Evolutionary conservation across 2,113 vertebrate species (phyloP).

Genomic region (Engystomops pustulosus): DNA sequence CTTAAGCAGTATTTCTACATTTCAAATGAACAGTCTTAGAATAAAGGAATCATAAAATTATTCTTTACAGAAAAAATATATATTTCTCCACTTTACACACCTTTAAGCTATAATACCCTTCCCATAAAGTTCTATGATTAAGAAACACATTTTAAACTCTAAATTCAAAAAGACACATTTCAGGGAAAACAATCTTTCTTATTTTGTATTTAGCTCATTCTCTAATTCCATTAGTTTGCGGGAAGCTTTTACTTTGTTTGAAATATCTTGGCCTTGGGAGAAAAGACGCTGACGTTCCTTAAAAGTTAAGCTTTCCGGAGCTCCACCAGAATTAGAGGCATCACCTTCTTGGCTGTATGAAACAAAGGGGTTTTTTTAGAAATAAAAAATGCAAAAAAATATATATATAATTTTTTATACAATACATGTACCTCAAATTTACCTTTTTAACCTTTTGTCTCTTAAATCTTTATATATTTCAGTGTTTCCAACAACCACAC

Average conservation of each 20-base stretch:
- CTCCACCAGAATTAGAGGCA: constrained; percentile 74
- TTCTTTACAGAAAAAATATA: constrained; percentile 64
- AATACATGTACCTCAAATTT: constrained; percentile 51
- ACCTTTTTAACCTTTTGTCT: constrained; percentile 90
- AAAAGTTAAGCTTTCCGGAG: constrained; percentile 93
- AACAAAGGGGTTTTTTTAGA: background rate
- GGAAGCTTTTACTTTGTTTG: constrained; percentile 96
- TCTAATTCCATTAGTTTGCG: constrained; percentile 96
- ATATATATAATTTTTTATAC: background rate
- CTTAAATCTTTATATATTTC: constrained; percentile 85
- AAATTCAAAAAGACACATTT: constrained; percentile 65
- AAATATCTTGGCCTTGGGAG: constrained; percentile 96
- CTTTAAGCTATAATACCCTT: constrained; percentile 55
- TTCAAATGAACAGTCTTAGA: constrained; percentile 76
- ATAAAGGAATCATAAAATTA: constrained; percentile 69
- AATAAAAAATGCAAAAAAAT: background rate
- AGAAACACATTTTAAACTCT: constrained; percentile 46
- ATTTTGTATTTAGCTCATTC: constrained; percentile 95
- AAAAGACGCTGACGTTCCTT: constrained; percentile 97
- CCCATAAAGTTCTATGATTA: constrained; percentile 60
- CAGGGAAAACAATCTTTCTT: constrained; percentile 60
- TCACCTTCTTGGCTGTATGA: constrained; percentile 83
- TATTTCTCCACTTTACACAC: constrained; percentile 64
- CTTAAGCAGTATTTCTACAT: constrained; percentile 74
- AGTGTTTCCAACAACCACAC: constrained; percentile 80